Evolutionary conservation across 2,113 vertebrate species (phyloP), one percentile per base, ranked within the genome.

Genomic region (Melanocharis versteri): DNA sequence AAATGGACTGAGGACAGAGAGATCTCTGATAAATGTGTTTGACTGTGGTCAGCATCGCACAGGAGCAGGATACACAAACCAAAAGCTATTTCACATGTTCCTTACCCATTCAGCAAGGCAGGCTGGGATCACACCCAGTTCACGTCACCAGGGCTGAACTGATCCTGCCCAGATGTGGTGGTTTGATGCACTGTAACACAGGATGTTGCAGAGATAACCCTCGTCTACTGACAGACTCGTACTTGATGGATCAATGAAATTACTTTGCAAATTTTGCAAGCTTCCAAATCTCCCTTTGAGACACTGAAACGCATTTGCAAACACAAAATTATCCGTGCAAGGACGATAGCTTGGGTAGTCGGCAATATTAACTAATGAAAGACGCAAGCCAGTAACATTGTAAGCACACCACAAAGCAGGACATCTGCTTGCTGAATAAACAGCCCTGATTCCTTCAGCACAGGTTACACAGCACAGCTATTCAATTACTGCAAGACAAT

Each of bases 341-440:
- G 76, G 83, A 95, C 2, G 7, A 94, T 10, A 78, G 89, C 51
- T 47, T 33, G 56, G 60, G 45, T 28, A 89, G 30, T 11, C 0
- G 30, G 73, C 86, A 89, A 53, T 75, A 84, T 82, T 86, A 95
- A 61, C 76, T 66, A 94, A 92, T 35, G 90, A 84, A 95, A 93
- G 75, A 92, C 30, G 62, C 83, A 93, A 94, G 71, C 28, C 86
- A 71, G 77, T 56, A 91, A 70, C 81, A 90, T 6, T 4, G 39
- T 71, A 77, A 83, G 73, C 88, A 79, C 54, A 58, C n/a, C 45
- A 81, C 87, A 93, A 77, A 88, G 71, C 78, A 93, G 83, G 90
- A 93, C 96, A 93, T 96, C 95, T 95, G 91, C 83, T 93, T 96
- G 93, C 90, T 94, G 91, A 97, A 97, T 83, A 95, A 95, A 95